These are phyloP conservation scores for Acanthochromis polyacanthus DNA, from an alignment of 2,113 vertebrate genomes.

Conservation along the genomic window DNA sequence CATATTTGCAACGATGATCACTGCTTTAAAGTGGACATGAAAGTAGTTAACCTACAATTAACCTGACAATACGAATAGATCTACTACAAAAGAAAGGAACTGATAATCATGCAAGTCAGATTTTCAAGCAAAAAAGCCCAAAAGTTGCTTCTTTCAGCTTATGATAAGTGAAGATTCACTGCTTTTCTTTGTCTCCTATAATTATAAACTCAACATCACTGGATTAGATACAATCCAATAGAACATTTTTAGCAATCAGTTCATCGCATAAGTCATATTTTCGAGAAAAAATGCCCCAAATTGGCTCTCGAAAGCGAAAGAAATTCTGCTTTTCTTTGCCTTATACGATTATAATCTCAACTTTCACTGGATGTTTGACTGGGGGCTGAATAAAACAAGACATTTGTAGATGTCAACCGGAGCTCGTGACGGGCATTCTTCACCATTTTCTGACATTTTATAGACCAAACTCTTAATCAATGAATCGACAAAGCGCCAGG, in stretches of 20 bases:
- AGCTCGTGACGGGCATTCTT: neutral
- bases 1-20: neutral
- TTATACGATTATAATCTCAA: neutral
- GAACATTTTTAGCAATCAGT: neutral
- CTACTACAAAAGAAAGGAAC: neutral
- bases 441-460: slow-evolving; percentile 24
- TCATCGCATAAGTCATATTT: neutral
- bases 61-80: neutral
- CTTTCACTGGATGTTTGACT: neutral
- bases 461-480: slow-evolving; percentile 5
- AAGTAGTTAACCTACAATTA: neutral
- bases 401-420: neutral
- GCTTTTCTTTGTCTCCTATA: neutral
- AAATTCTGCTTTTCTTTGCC: neutral
- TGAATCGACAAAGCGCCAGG: neutral
- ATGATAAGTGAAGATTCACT: neutral
- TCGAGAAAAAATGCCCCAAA: neutral
- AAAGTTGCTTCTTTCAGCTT: neutral
- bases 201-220: neutral
- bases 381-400: neutral
- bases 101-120: neutral
- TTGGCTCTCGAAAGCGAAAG: neutral
- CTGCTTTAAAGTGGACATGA: neutral
- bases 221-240: neutral
- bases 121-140: neutral